Conservation (phyloP, 2,797 vertebrate genomes). For the Microhierax caerulescens region DNA sequence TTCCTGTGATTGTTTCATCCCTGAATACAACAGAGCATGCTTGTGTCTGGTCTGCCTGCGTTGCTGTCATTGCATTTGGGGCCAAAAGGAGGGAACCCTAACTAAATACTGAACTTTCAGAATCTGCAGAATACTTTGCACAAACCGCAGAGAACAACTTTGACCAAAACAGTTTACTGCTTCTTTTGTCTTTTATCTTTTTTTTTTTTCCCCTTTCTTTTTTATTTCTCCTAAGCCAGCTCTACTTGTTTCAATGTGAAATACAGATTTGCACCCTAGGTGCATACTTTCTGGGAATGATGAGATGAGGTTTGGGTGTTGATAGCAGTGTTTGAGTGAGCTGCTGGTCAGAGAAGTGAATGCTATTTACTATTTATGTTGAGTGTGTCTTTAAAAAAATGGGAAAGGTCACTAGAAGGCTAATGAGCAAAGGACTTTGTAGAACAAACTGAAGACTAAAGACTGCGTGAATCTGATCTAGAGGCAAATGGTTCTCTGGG, state of each 20-base stretch:
- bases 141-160: background rate
- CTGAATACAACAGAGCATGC: background rate
- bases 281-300: background rate
- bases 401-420: slow-evolving; percentile 21
- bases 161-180: slow-evolving; percentile 4
- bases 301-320: slow-evolving; percentile 28
- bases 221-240: background rate
- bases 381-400: slow-evolving; percentile 39
- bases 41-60: background rate
- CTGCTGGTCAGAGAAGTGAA: slow-evolving; percentile 54
- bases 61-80: background rate
- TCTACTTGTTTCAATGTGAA: slow-evolving; percentile 57
- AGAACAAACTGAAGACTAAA: background rate
- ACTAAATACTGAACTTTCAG: background rate
- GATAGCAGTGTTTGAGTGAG: slow-evolving; percentile 59
- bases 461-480: background rate
- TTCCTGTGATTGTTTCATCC: background rate
- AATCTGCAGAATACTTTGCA: slow-evolving; percentile 17
- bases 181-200: background rate
- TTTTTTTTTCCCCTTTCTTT: background rate
- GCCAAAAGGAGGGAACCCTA: background rate
- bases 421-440: background rate
- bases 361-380: slow-evolving; percentile 67
- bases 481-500: background rate
- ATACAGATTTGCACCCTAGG: background rate